Base-by-base conservation (phyloP, 92 coral and sea anemone species). In the Umimayanthus kanabou region DNA sequence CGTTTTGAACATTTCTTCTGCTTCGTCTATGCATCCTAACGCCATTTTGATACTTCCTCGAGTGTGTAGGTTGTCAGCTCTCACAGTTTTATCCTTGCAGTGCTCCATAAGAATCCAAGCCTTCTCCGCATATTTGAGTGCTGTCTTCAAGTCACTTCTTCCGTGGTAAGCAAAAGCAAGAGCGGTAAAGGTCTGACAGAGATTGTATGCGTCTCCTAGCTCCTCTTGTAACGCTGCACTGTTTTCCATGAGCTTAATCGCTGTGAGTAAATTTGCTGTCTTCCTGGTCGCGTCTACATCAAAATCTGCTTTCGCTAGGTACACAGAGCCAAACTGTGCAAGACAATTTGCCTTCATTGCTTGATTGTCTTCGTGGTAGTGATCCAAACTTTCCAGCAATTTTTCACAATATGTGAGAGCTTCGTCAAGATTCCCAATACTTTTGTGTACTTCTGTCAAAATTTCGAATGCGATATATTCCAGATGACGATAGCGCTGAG, bases 401-500 rank as follows among this genome's bases (percentile, higher is more conserved):
- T 67, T 67, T 29, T 69, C 37, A 42, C 86, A 82, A 43, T 2
- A 61, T 6, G 11, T n/a, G 61, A 82, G 77, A 23, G 86, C 86
- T 28, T 82, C 77, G 43, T 69, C 25, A 39, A 82, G 4, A 82
- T 82, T 82, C 1, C 86, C 77, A 10, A 82, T 26, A 20, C 0
- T 2, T 67, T 82, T 82, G 76, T 82, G 37, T 45, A 82, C 58
- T 25, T 5, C 23, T 69, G 33, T 23, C 28, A 82, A 29, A 7
- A n/a, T 71, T 29, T 42, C 67, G 55, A 82, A 82, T 9, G 76
- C 39, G 7, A 16, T 23, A 25, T 82, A 82, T 82, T 43, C 61
- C 73, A 82, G 61, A 25, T 82, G 86, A 29, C 77, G 86, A 42
- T 66, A 67, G 58, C 77, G 77, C 22, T 53, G 76, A 66, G 86